Evolutionary conservation across 2,113 vertebrate genomes (phyloP).

Genomic region (Melanerpes formicivorus): DNA sequence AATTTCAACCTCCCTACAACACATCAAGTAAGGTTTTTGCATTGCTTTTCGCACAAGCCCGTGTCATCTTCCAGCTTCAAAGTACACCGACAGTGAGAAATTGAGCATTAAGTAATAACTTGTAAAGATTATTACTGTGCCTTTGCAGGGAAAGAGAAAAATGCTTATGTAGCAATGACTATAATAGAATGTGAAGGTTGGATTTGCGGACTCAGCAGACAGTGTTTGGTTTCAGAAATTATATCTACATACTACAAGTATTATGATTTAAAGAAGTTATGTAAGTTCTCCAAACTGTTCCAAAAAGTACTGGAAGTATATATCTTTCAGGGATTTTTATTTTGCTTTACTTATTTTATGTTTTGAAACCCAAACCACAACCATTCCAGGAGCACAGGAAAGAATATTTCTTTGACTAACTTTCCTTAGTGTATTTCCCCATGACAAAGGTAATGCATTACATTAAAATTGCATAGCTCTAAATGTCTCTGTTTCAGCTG

Average conservation of each 20-base stretch:
- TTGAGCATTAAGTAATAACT: not conserved
- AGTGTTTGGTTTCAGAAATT: not conserved
- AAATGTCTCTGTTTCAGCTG: not conserved
- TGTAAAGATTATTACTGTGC: not conserved
- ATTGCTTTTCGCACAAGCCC: not conserved
- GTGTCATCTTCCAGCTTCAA: not conserved
- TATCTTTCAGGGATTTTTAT: not conserved
- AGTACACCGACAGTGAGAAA: not conserved
- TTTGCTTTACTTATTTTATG: not conserved
- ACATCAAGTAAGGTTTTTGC: not conserved
- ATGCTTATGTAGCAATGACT: not conserved
- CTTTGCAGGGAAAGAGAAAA: conserved; percentile 22
- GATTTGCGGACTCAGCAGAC: conserved; percentile 26
- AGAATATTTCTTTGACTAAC: not conserved
- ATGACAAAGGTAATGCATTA: not conserved
- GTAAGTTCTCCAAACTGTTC: not conserved
- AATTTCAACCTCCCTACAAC: not conserved
- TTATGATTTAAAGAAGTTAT: not conserved
- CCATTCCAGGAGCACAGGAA: not conserved
- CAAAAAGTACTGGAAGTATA: not conserved
- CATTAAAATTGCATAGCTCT: not conserved
- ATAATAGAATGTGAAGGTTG: not conserved
- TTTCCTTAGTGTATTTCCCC: not conserved
- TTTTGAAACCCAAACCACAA: not conserved
- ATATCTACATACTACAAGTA: not conserved